These are phyloP conservation scores for Corydoras maculifer DNA, from an alignment of 2,113 vertebrate genomes.

Conservation along the genomic window DNA sequence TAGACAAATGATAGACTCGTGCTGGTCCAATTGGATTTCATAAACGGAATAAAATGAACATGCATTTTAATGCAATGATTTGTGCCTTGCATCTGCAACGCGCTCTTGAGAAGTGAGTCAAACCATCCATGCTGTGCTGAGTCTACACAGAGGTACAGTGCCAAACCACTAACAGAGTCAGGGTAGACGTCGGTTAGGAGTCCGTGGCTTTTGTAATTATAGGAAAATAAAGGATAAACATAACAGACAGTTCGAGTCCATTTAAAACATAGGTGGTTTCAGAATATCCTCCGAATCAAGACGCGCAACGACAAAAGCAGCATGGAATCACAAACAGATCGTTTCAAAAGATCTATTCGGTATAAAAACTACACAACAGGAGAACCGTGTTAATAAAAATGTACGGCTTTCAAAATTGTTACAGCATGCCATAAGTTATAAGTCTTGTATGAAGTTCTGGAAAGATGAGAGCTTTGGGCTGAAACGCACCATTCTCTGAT, in stretches of 20 bases:
- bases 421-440: no score
- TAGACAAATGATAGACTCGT: conserved; percentile 1
- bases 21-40: not conserved
- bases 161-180: conserved; percentile 53
- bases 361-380: no score
- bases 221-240: not conserved
- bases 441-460: no score
- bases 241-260: not conserved
- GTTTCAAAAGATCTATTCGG: no score
- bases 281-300: no score
- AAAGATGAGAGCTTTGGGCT: no score
- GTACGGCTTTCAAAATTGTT: no score
- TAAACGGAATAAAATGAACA: conserved; percentile 29
- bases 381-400: no score
- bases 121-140: conserved; percentile 34
- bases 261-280: no score
- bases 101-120: conserved; percentile 34
- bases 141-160: conserved; percentile 33
- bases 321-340: no score
- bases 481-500: no score
- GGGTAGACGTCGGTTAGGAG: conserved; percentile 8
- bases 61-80: conserved; percentile 23
- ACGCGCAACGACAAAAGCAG: no score
- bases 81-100: conserved; percentile 28
- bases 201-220: not conserved